These are phyloP conservation scores for Tolmerus cingulatus DNA, from an alignment of 2,888 invertebrate species.

Conservation along the genomic window DNA sequence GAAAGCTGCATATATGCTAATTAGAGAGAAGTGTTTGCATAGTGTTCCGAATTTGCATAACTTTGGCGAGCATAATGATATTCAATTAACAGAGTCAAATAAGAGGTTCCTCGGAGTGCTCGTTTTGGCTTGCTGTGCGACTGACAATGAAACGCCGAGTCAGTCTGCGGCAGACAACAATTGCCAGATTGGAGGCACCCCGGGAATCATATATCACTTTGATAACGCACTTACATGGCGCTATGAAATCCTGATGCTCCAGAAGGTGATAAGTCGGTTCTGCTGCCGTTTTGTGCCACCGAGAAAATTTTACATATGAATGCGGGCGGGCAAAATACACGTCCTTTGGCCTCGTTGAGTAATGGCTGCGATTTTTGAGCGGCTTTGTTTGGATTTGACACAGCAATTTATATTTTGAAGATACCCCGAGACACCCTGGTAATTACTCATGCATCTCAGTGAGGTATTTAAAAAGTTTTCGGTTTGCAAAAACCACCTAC, in stretches of 20 bases:
- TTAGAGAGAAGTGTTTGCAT: slow-evolving; percentile 45
- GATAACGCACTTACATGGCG: slow-evolving; percentile 39
- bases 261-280: slow-evolving; percentile 45
- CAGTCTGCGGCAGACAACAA: slow-evolving; percentile 7
- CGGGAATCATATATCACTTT: slow-evolving; percentile 45
- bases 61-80: slow-evolving; percentile 45
- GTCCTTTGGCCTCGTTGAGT: slow-evolving; percentile 44
- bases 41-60: slow-evolving; percentile 45
- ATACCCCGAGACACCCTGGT: slow-evolving; percentile 39
- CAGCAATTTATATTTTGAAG: slow-evolving; percentile 44
- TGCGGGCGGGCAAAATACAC: slow-evolving; percentile 29
- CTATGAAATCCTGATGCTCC: slow-evolving; percentile 26
- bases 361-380: slow-evolving; percentile 46
- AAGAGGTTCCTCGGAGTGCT: slow-evolving; percentile 8
- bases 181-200: slow-evolving; percentile 22
- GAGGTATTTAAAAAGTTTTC: slow-evolving; percentile 31
- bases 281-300: slow-evolving; percentile 12
- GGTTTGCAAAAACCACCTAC: background rate
- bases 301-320: slow-evolving; percentile 45
- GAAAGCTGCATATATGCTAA: slow-evolving; percentile 41
- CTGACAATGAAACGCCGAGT: slow-evolving; percentile 23
- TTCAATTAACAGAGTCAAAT: slow-evolving; percentile 43
- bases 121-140: background rate
- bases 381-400: slow-evolving; percentile 47
- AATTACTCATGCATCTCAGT: slow-evolving; percentile 46